Evolutionary conservation across 2,888 invertebrate genomes (phyloP).

Genomic region (Halictus quadricinctus): DNA sequence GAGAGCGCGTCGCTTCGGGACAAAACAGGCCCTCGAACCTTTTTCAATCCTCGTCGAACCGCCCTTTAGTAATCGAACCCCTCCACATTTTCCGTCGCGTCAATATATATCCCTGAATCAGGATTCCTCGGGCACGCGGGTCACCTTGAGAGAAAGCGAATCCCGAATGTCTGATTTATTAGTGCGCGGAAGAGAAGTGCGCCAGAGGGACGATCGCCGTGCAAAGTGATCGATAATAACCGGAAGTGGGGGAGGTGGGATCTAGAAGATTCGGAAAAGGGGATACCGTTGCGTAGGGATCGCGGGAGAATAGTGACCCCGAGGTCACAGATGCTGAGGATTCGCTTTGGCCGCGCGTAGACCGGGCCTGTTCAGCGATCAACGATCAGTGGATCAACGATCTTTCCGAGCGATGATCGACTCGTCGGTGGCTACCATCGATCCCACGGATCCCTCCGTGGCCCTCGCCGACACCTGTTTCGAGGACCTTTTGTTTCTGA

Average conservation of each 20-base stretch:
- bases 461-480: constrained; percentile 58
- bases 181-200: background rate
- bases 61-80: background rate
- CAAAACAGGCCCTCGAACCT: background rate
- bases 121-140: background rate
- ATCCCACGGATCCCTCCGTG: constrained; percentile 52
- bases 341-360: background rate
- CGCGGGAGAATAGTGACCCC: no score
- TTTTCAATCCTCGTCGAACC: background rate
- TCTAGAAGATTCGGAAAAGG: background rate
- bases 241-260: background rate
- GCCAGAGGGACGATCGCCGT: background rate
- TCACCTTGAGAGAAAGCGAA: background rate
- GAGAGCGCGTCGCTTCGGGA: background rate
- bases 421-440: constrained; percentile 50
- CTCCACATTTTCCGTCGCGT: background rate
- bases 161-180: background rate
- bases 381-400: background rate
- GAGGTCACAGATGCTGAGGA: constrained; percentile 16
- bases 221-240: background rate
- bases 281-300: background rate
- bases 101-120: background rate
- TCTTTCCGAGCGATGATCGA: constrained; percentile 44
- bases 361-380: background rate
- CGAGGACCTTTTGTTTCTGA: constrained; percentile 57